Evolutionary conservation across 2,797 vertebrate species (phyloP), one percentile per base, ranked within the genome.

Genomic region (Megalops cyprinoides): DNA sequence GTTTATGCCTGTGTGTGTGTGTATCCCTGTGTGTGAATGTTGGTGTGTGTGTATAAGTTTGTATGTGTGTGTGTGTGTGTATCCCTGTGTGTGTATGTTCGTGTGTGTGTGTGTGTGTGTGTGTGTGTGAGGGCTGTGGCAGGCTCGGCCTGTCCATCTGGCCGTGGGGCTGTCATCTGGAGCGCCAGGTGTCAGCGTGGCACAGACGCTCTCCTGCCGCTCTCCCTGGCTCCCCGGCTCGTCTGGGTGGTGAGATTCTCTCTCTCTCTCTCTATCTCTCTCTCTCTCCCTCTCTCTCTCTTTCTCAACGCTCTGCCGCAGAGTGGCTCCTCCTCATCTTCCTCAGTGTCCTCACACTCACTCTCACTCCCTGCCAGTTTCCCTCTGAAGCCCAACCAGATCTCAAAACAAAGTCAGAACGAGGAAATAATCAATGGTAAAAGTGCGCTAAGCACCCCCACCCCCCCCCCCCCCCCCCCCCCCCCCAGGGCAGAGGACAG

Each of bases 141-240:
- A 39, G 79, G 76, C 85, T 79, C 80, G 79, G 82, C 73, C 15
- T 15, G 85, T 88, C 89, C 86, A 87, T 88, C 87, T 90, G 88
- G 87, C 82, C 80, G 83, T 85, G 84, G 78, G 86, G 76, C 83
- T 86, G 88, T 89, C 88, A 89, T 89, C 88, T 89, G 88, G 87
- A 88, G 87, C 79, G 42, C 88, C 88, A 89, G 88, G 88, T 89
- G 88, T 88, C 88, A 85, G 74, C 82, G 86, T 82, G 83, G 84
- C 87, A 78, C 85, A 83, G 76, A 85, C 84, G 81, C 82, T 78
- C 81, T 82, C 81, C 31, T 79, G 77, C 83, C 39, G 51, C 74
- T 6, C 7, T 60, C n/a, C 10, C 58, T 14, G 14, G 31, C 78
- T 56, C 51, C 5, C 12, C 71, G 1, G 7, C 25, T 58, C 51